Percentiles rank a stretch among this genome's conserved stretches.
Conservation (phyloP, 1,140 invertebrate species). For the Lepidurus packardi region DNA sequence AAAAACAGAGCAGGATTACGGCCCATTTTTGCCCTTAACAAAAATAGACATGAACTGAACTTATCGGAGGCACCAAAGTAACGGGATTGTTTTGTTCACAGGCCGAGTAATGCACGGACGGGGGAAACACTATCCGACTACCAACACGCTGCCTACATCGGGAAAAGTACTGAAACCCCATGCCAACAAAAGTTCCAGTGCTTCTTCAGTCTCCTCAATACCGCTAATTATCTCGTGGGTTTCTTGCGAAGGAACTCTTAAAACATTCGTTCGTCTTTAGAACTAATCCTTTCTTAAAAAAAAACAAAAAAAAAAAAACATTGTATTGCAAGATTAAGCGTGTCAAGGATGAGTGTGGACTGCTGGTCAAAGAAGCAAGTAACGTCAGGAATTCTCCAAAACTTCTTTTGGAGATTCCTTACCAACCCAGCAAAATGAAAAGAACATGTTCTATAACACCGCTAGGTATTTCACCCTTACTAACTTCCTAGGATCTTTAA, state of each 20-base stretch:
- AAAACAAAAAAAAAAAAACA: too few species aligned
- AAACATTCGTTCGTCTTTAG: neutral
- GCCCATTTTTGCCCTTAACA: neutral
- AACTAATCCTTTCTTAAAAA: neutral
- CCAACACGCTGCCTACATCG: conserved; percentile 28
- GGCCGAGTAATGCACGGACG: conserved; percentile 12
- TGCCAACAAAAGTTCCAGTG: conserved; percentile 31
- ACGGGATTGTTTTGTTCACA: conserved; percentile 26
- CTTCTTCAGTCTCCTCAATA: conserved; percentile 28
- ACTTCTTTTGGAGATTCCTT: neutral
- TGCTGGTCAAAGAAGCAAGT: neutral
- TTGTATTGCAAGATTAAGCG: neutral
- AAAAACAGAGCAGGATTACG: neutral
- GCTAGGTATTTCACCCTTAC: neutral
- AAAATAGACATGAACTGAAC: neutral
- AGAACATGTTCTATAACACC: neutral
- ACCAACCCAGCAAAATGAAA: neutral
- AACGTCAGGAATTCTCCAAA: neutral
- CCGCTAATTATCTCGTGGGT: conserved; percentile 28
- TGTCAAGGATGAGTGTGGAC: conserved; percentile 9
- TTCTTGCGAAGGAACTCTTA: conserved; percentile 22
- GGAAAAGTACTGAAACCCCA: neutral
- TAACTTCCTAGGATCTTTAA: neutral
- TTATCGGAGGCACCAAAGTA: neutral
- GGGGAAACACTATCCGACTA: conserved; percentile 21